Percentiles rank a stretch among this genome's conserved stretches.
Conservation (phyloP, 1,140 invertebrate genomes). For the Battus philenor region DNA sequence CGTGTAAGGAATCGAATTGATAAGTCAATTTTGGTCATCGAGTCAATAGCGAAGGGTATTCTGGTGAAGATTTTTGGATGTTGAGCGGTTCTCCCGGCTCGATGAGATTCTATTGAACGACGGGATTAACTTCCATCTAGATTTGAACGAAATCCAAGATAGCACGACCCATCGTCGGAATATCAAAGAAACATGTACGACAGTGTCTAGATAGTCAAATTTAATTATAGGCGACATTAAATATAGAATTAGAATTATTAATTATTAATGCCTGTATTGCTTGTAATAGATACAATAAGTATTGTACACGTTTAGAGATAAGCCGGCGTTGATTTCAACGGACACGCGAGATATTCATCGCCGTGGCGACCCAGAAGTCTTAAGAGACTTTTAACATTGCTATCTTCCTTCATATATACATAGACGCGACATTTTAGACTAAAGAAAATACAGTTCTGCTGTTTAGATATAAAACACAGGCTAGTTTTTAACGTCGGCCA, state of each 20-base stretch:
- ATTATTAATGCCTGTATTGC: slow-evolving; percentile 54
- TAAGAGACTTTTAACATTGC: too few species aligned
- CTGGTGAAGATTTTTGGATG: too few species aligned
- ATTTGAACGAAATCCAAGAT: too few species aligned
- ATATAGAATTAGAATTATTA: slow-evolving; percentile 33
- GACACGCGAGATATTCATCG: too few species aligned
- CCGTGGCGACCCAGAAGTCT: too few species aligned
- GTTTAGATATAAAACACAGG: slow-evolving; percentile 33
- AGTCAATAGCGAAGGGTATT: slow-evolving; percentile 38
- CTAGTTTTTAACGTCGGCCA: slow-evolving; percentile 25
- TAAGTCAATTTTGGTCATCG: slow-evolving; percentile 56
- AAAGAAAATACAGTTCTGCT: slow-evolving; percentile 35
- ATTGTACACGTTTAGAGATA: slow-evolving; percentile 47
- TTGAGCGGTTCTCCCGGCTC: too few species aligned
- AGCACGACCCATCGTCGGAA: slow-evolving; percentile 32
- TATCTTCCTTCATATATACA: slow-evolving; percentile 52
- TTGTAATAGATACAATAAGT: slow-evolving; percentile 44
- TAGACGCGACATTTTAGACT: slow-evolving; percentile 34
- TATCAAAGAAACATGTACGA: slow-evolving; percentile 39
- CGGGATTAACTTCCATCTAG: too few species aligned
- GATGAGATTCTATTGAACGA: too few species aligned
- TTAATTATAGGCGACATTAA: slow-evolving; percentile 50
- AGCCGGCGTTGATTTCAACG: too few species aligned
- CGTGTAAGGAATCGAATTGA: slow-evolving; percentile 52
- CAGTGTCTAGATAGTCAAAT: slow-evolving; percentile 56